These are phyloP conservation scores for Dromas ardeola DNA, from an alignment of 2,113 vertebrate species.

Conservation along the genomic window DNA sequence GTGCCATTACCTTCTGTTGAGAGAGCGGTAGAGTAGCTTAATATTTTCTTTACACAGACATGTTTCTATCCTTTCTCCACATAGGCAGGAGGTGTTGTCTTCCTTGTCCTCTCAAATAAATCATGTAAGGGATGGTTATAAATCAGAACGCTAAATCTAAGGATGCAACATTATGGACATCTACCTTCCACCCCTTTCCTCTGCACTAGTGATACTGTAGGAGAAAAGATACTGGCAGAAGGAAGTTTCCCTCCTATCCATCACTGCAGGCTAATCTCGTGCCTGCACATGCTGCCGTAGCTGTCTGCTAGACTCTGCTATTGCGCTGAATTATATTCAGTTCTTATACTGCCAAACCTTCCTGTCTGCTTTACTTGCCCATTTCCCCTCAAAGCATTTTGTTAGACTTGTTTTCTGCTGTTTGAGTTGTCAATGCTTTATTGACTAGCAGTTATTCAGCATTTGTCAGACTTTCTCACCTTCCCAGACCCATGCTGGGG, in stretches of 20 bases:
- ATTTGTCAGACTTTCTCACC: background rate
- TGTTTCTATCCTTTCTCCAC: background rate
- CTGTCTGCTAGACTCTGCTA: background rate
- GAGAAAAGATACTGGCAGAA: background rate
- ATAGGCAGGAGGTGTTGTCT: background rate
- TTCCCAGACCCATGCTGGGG: background rate
- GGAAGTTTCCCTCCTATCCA: background rate
- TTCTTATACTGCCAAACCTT: background rate
- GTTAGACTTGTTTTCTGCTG: background rate
- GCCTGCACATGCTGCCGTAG: background rate
- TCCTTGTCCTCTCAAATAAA: background rate
- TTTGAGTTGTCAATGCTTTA: background rate
- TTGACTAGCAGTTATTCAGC: background rate
- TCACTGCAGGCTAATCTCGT: background rate
- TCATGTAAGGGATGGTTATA: background rate
- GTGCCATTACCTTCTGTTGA: background rate
- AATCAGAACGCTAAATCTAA: background rate
- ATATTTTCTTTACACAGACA: background rate
- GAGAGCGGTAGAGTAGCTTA: background rate
- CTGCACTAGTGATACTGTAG: background rate
- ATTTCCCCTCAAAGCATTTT: background rate
- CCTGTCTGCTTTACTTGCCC: background rate
- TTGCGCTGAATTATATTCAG: background rate
- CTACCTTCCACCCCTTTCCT: background rate
- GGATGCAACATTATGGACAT: background rate